Percentiles rank a stretch among this genome's conserved stretches.
phyloP scores from a whole-genome alignment of 2,797 vertebrate genomes.

The Syngnathus rostellatus region DNA sequence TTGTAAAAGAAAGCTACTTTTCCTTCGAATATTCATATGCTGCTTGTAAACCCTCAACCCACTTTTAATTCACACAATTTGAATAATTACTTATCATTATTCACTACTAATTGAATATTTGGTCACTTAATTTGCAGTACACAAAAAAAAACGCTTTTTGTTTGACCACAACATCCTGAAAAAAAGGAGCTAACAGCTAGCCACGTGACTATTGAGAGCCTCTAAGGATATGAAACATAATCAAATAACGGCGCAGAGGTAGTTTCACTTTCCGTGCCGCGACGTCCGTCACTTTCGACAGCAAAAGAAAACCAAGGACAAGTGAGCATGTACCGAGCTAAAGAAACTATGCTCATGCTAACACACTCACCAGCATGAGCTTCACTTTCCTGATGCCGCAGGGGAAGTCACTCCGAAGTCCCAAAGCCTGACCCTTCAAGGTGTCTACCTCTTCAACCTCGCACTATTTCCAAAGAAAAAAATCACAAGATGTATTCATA shows the following conservation, averaged over 20 bases:
- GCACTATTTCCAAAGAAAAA: no score
- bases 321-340: background rate
- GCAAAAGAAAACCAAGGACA: background rate
- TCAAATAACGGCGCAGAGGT: background rate
- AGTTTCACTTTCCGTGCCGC: background rate
- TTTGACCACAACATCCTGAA: background rate
- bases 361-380: background rate
- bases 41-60: no score
- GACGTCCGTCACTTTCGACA: background rate
- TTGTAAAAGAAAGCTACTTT: no score
- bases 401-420: background rate
- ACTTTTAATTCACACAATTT: no score
- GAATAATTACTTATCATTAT: no score
- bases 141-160: background rate
- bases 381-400: background rate
- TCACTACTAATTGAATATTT: no score
- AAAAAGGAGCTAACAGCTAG: background rate
- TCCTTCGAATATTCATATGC: no score
- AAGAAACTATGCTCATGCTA: background rate
- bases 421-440: background rate
- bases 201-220: background rate
- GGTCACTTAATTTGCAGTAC: no score
- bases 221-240: background rate
- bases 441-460: no score
- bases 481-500: no score